phyloP scores from a whole-genome alignment of 1,140 invertebrate species.

The Drosophila nebulosa region DNA sequence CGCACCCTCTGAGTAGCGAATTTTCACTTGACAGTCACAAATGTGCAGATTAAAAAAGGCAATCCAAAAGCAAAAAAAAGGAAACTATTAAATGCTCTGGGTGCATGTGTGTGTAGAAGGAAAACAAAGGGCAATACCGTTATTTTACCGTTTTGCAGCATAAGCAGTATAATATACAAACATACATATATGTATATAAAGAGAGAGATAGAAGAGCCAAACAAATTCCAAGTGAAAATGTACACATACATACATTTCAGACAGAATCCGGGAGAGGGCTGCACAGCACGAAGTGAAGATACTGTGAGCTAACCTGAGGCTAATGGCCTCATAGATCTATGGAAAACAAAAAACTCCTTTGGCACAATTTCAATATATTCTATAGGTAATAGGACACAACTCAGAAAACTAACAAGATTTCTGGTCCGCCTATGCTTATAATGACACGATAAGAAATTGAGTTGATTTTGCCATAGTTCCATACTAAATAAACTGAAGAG shows the following conservation, averaged over 20 bases:
- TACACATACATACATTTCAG: not conserved
- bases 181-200: not conserved
- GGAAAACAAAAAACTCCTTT: not conserved
- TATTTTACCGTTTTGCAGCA: not conserved
- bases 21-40: slow-evolving; percentile 60
- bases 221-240: not conserved
- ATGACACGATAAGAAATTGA: no score
- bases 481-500: no score
- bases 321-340: not conserved
- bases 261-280: not conserved
- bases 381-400: no score
- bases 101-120: not conserved
- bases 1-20: slow-evolving; percentile 43
- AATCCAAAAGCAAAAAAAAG: slow-evolving; percentile 28
- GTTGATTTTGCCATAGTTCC: no score
- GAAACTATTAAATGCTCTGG: slow-evolving; percentile 29
- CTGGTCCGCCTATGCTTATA: no score
- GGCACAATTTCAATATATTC: not conserved
- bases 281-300: not conserved
- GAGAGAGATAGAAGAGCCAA: not conserved
- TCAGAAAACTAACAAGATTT: no score
- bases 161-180: not conserved
- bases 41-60: slow-evolving; percentile 56
- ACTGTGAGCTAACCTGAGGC: not conserved
- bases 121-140: not conserved